phyloP scores from a whole-genome alignment of 2,888 invertebrate genomes.

The Agonopterix alstromeriana region DNA sequence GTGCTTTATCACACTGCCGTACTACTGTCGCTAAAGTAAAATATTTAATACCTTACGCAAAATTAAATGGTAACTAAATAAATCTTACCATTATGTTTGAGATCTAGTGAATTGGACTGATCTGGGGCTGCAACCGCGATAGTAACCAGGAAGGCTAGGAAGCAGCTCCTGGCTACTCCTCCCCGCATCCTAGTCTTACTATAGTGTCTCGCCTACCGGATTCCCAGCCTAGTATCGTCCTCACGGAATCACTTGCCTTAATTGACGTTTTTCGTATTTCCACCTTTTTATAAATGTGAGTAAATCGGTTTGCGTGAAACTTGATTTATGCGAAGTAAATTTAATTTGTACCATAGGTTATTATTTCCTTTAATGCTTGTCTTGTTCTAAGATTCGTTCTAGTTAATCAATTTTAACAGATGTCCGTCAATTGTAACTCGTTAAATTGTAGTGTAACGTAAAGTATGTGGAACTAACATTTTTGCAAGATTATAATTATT shows the following conservation, averaged over 20 bases:
- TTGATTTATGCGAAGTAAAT: slow-evolving; percentile 12
- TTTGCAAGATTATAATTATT: too few relatives aligned
- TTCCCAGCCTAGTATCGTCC: too few relatives aligned
- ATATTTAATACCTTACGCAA: too few relatives aligned
- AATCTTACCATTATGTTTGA: background rate
- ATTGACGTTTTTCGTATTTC: too few relatives aligned
- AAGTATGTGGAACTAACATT: too few relatives aligned
- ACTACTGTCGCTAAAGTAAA: too few relatives aligned
- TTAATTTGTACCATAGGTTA: slow-evolving; percentile 15
- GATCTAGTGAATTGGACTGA: background rate
- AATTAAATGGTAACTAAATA: too few relatives aligned
- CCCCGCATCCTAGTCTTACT: slow-evolving; percentile 21
- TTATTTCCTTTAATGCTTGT: slow-evolving; percentile 11
- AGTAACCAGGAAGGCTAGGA: slow-evolving; percentile 29
- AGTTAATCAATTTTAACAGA: slow-evolving; percentile 16
- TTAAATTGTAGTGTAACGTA: too few relatives aligned
- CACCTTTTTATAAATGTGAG: slow-evolving; percentile 17
- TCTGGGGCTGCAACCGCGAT: background rate
- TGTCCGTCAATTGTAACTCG: slow-evolving; percentile 10
- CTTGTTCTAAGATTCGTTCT: slow-evolving; percentile 17
- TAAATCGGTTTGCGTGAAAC: slow-evolving; percentile 10
- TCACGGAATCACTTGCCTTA: too few relatives aligned
- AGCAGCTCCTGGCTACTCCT: slow-evolving; percentile 22
- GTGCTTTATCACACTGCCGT: too few relatives aligned
- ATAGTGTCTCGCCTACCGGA: too few relatives aligned